Evolutionary conservation across 2,888 invertebrate genomes (phyloP).

Genomic region (Platerodrilus igneus): DNA sequence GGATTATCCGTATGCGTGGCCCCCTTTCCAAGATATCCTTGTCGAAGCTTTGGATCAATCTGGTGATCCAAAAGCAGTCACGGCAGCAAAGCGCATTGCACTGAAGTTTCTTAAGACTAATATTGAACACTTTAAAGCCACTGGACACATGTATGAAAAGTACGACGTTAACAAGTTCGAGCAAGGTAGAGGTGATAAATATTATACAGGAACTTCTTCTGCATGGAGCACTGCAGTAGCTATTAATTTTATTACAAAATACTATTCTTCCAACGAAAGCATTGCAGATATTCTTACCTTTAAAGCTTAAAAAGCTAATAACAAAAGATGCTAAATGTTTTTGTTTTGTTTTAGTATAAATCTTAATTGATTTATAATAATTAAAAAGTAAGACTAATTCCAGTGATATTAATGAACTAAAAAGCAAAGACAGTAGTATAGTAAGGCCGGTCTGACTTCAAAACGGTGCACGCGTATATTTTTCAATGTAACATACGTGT

Average conservation of each 20-base stretch:
- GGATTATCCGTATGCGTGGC: slow-evolving; percentile 84
- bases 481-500: too few species aligned
- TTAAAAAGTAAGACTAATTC: too few species aligned
- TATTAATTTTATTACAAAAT: slow-evolving; percentile 55
- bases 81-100: slow-evolving; percentile 61
- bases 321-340: too few species aligned
- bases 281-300: too few species aligned
- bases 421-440: too few species aligned
- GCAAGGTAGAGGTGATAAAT: slow-evolving; percentile 74
- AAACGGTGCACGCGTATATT: too few species aligned
- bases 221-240: slow-evolving; percentile 40
- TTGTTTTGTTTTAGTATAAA: too few species aligned
- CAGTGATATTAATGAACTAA: too few species aligned
- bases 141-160: slow-evolving; percentile 66
- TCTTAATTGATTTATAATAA: too few species aligned
- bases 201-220: slow-evolving; percentile 39
- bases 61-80: slow-evolving; percentile 51
- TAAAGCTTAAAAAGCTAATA: too few species aligned
- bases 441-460: too few species aligned
- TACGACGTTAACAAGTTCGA: slow-evolving; percentile 64
- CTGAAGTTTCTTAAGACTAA: slow-evolving; percentile 65
- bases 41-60: slow-evolving; percentile 63
- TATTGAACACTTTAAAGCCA: slow-evolving; percentile 57
- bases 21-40: slow-evolving; percentile 71
- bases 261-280: slow-evolving; percentile 20